Percentiles rank a stretch among this genome's conserved stretches.
Conservation (phyloP, 2,113 vertebrate genomes). For the Ptilorrhoa leucosticta region DNA sequence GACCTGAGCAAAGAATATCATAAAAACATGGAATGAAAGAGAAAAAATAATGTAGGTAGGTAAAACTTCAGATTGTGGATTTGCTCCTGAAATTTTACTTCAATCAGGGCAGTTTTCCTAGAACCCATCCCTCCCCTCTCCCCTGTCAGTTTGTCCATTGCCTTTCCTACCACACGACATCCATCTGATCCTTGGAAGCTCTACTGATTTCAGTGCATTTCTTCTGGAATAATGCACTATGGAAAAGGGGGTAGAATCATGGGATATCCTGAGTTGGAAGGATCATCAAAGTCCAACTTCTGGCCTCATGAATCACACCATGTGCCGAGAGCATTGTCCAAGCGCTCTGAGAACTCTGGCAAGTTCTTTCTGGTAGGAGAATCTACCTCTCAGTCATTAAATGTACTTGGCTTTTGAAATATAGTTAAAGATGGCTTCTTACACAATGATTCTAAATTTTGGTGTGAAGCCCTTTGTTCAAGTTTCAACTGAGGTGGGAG, state of each 20-base stretch:
- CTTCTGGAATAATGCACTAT: neutral
- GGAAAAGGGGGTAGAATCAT: neutral
- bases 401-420: neutral
- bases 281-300: neutral
- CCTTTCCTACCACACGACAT: neutral
- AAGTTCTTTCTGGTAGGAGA: neutral
- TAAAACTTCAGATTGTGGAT: neutral
- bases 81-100: neutral
- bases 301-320: neutral
- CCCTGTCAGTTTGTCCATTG: neutral
- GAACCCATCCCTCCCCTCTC: neutral
- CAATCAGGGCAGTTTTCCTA: neutral
- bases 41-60: neutral
- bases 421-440: neutral
- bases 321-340: neutral
- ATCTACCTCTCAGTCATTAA: neutral
- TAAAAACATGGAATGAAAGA: neutral
- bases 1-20: neutral
- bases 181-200: neutral
- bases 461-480: neutral
- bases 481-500: neutral
- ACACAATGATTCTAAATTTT: neutral
- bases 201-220: neutral
- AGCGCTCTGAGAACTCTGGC: neutral
- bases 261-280: neutral